Percentiles rank a stretch among this genome's conserved stretches.
These are phyloP conservation scores for Cryptoprocta ferox DNA, from an alignment of 2,797 vertebrate genomes.

Conservation along the genomic window DNA sequence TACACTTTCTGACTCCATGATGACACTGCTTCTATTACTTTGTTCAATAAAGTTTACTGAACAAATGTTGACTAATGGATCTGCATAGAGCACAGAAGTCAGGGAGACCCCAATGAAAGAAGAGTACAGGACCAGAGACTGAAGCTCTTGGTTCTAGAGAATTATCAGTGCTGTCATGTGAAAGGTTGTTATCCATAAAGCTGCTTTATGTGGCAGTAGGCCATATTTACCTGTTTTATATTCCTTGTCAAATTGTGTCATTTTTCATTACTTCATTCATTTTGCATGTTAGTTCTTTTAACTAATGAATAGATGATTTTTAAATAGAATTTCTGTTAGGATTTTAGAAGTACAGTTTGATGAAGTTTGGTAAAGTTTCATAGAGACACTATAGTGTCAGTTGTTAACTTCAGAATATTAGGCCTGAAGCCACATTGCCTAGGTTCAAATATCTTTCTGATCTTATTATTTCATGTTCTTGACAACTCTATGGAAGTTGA, in stretches of 20 bases:
- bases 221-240: neutral
- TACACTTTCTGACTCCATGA: neutral
- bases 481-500: neutral
- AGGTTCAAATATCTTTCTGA: neutral
- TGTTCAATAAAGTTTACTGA: neutral
- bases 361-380: neutral
- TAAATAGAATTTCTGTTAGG: neutral
- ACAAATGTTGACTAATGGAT: neutral
- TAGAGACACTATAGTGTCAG: neutral
- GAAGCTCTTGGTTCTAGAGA: fast-evolving
- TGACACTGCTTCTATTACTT: neutral
- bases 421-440: neutral
- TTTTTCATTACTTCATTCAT: neutral
- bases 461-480: neutral
- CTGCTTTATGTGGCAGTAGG: neutral
- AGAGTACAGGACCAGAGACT: neutral
- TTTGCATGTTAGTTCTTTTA: neutral
- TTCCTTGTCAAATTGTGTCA: neutral
- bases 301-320: neutral
- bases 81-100: neutral
- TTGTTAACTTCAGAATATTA: neutral
- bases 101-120: neutral
- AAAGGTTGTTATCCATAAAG: neutral
- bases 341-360: neutral
- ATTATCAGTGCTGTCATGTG: too few relatives aligned